Base-by-base conservation (phyloP, 2,888 invertebrate species). In the Cancer borealis region DNA sequence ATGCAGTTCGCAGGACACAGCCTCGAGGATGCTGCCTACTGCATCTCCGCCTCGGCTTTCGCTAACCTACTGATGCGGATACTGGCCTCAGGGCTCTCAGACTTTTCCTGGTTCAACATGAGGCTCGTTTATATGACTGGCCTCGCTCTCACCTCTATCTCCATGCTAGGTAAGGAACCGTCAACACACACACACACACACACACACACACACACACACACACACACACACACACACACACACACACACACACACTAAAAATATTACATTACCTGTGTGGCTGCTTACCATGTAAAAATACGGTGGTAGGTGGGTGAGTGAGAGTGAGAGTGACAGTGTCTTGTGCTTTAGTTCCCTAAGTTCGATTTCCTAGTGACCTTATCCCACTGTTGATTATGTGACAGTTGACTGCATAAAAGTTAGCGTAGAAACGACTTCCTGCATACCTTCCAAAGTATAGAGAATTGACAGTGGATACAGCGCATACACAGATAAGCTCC, bases 21-120 rank as follows among this genome's bases (percentile, higher is more conserved):
- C 6, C 87, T 92, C 21, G 54, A 88, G 49, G 93, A 93, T n/a
- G 84, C 93, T 2, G 92, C 95, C 26, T 90, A 79, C 88, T 91
- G 88, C 26, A 90, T 95, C n/a, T 91, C 95, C 17, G 60, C 88
- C 39, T 47, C 84, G 5, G 84, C 79, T 4, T 17, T 91, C n/a
- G 5, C 54, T 46, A 95, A 91, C 88, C 88, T 95, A 26, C 3
- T 95, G 49, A 84, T 73, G 21, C 92, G 95, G 60, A 10, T 93
- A 14, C 4, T 60, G 21, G 87, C 90, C 21, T 91, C 94, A 0
- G 30, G 45, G n/a, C 45, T 95, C 30, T 91, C 92, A 17, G 95
- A 95, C 91, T 60, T 73, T 4, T 8, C 88, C 8, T 91, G 91
- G 91, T 95, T 95, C 93, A 93, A 92, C 79, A 94, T 92, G 79